Evolutionary conservation across 2,888 invertebrate genomes (phyloP).

Genomic region (Julus scandinavius): DNA sequence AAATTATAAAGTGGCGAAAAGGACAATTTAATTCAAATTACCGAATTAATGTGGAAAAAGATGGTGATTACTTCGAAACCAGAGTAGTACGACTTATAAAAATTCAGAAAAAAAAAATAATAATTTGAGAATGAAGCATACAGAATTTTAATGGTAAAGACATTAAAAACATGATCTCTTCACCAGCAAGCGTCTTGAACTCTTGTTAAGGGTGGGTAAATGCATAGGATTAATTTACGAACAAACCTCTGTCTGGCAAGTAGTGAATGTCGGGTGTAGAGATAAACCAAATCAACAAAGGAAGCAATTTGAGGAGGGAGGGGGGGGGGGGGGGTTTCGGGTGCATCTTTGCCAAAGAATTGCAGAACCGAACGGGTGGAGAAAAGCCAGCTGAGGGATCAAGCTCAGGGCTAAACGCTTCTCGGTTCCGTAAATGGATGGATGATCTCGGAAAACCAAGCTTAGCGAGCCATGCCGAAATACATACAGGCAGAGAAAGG

Average conservation of each 20-base stretch:
- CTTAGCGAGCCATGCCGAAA: background rate
- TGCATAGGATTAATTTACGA: conserved; percentile 53
- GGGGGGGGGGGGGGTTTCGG: background rate
- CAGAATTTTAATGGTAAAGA: background rate
- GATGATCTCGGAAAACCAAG: background rate
- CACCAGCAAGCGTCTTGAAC: background rate
- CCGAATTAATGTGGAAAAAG: background rate
- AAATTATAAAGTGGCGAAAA: background rate
- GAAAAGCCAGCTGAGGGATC: background rate
- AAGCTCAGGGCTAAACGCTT: background rate
- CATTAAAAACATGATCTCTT: background rate
- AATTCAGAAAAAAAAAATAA: background rate
- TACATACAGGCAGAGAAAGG: background rate
- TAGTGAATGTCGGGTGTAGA: background rate
- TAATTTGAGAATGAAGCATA: conserved; percentile 9
- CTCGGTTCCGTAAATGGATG: background rate
- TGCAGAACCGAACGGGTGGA: background rate
- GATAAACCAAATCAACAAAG: background rate
- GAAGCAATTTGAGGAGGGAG: too few species aligned
- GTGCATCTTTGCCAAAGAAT: background rate
- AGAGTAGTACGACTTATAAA: background rate
- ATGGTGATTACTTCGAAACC: background rate
- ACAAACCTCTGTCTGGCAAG: conserved; percentile 54
- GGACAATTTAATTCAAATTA: background rate
- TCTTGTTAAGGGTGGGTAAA: conserved; percentile 35